These are phyloP conservation scores for Arion vulgaris DNA, from an alignment of 1,140 invertebrate species.

Conservation along the genomic window DNA sequence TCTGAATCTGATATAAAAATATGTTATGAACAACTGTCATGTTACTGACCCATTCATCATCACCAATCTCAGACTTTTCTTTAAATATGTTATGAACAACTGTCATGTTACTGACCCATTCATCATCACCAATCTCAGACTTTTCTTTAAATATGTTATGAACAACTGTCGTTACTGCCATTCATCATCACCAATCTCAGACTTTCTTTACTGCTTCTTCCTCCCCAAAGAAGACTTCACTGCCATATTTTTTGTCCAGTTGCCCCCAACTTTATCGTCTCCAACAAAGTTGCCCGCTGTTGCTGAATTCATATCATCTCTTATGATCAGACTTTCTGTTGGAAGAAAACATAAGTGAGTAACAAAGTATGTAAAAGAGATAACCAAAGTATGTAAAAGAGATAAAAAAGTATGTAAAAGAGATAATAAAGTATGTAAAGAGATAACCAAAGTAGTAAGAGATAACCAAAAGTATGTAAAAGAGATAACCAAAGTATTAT, in stretches of 20 bases:
- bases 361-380: too few relatives aligned
- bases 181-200: constrained; percentile 59
- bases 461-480: too few relatives aligned
- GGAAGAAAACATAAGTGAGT: not conserved
- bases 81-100: too few relatives aligned
- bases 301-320: constrained; percentile 23
- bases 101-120: constrained; percentile 51
- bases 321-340: constrained; percentile 9
- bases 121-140: constrained; percentile 57
- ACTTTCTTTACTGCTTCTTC: constrained; percentile 33
- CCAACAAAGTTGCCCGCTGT: constrained; percentile 60
- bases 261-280: constrained; percentile 55
- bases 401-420: too few relatives aligned
- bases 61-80: constrained; percentile 49
- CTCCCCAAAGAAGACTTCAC: constrained; percentile 43
- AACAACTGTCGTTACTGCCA: constrained; percentile 42
- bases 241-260: constrained; percentile 67
- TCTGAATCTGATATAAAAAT: too few relatives aligned
- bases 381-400: too few relatives aligned
- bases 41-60: constrained; percentile 61
- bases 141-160: constrained; percentile 17
- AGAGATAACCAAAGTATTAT: too few relatives aligned
- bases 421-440: too few relatives aligned
- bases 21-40: not conserved
- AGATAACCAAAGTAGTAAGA: too few relatives aligned